Conservation (phyloP, 2,113 vertebrate species). For the Corythornis vintsioides region DNA sequence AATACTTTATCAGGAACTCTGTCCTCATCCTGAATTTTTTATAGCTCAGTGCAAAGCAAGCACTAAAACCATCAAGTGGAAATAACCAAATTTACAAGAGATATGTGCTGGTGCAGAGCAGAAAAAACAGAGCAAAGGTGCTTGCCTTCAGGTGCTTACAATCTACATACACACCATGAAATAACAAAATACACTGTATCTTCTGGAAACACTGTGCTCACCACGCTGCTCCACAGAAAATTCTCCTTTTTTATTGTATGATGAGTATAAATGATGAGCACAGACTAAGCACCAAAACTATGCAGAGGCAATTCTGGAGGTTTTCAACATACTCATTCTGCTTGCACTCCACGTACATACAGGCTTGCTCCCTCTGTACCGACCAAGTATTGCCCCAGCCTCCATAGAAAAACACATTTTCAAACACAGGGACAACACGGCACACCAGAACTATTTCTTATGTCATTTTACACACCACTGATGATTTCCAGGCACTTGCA, state of each 20-base stretch:
- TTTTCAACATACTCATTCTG: rapidly evolving
- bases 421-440: neutral
- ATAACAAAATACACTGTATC: neutral
- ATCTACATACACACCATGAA: rapidly evolving
- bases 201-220: neutral
- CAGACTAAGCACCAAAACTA: neutral
- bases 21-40: neutral
- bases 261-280: neutral
- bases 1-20: neutral
- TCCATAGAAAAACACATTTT: neutral
- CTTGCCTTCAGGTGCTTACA: neutral
- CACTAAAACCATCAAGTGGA: neutral
- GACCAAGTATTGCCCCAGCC: neutral
- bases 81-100: neutral
- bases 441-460: neutral
- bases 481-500: neutral
- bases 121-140: neutral
- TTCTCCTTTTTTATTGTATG: neutral
- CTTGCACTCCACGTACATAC: rapidly evolving
- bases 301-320: rapidly evolving
- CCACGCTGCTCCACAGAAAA: neutral
- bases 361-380: neutral
- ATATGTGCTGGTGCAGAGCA: neutral
- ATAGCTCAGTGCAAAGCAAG: neutral
- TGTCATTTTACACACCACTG: rapidly evolving